Conservation (phyloP, 2,113 vertebrate genomes). For the Pterocles gutturalis region DNA sequence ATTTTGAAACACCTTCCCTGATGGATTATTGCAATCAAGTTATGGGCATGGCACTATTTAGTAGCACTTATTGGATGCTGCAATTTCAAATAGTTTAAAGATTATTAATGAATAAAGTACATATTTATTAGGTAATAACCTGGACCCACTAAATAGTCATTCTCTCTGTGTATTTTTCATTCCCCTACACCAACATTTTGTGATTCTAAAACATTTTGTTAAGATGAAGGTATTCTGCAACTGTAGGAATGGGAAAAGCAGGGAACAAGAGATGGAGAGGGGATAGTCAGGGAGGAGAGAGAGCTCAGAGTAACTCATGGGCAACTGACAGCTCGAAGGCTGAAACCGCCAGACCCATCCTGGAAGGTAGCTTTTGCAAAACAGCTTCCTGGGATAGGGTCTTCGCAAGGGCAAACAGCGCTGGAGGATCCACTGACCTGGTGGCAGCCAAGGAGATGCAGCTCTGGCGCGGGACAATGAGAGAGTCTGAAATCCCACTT, state of each 20-base stretch:
- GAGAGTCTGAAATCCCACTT: background rate
- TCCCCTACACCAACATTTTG: background rate
- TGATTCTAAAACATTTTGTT: background rate
- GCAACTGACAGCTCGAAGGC: background rate
- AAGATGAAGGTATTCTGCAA: background rate
- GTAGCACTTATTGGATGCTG: background rate
- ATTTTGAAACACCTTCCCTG: background rate
- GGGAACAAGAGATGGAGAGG: background rate
- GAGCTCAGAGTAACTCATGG: background rate
- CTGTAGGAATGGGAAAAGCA: background rate
- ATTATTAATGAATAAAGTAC: background rate
- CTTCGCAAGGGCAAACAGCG: background rate
- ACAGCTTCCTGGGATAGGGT: background rate
- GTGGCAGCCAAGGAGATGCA: background rate
- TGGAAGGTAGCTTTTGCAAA: background rate
- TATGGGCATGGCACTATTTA: background rate
- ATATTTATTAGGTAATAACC: background rate
- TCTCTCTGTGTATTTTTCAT: background rate
- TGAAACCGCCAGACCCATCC: background rate
- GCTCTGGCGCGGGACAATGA: background rate
- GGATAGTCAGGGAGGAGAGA: background rate
- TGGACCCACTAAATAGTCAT: background rate
- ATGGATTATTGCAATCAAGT: background rate
- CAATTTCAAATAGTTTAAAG: background rate
- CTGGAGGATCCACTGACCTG: background rate